Evolutionary conservation across 2,888 invertebrate genomes (phyloP), one percentile per base, ranked within the genome.

Genomic region (Eugnorisma glareosa): DNA sequence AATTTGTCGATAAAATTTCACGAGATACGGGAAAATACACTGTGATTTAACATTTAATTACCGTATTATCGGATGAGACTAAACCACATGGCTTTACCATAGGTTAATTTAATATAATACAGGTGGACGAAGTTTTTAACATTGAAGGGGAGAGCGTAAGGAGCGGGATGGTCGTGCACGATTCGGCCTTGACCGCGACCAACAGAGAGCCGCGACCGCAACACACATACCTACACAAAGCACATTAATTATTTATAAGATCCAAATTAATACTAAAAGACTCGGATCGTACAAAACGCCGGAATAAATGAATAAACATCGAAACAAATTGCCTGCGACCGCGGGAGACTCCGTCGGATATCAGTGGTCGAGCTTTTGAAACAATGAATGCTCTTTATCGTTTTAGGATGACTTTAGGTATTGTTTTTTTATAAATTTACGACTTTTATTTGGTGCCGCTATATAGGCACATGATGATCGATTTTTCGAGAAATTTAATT

Each of bases 301-400:
- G 91, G 95, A 93, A 95, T 95, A 95, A 93, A 95, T 94, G 94
- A 95, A 95, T 95, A 95, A 92, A 94, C 94, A 94, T 94, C 86
- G 93, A 89, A 93, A 94, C 94, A 93, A 94, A 94, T 94, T 92
- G 94, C 90, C 90, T 86, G 90, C 90, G 92, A 91, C 90, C 79
- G 86, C 82, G 81, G 83, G 84, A 81, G 81, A 74, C 83, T 79
- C 79, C 77, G 78, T 74, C 85, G 84, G 82, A 84, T 87, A 90
- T 89, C 91, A 86, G 85, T 86, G 89, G 82, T 78, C 84, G 83
- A 79, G 89, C 86, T 89, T 90, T 89, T 84, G 83, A 90, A 90
- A 91, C 90, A 90, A 92, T 91, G 89, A 89, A 77, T 85, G 88
- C 88, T 85, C 87, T 90, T 89, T 90, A 87, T 89, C 83, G 90